Evolutionary conservation across 1,140 invertebrate genomes (phyloP).

Genomic region (Penaeus japonicus): DNA sequence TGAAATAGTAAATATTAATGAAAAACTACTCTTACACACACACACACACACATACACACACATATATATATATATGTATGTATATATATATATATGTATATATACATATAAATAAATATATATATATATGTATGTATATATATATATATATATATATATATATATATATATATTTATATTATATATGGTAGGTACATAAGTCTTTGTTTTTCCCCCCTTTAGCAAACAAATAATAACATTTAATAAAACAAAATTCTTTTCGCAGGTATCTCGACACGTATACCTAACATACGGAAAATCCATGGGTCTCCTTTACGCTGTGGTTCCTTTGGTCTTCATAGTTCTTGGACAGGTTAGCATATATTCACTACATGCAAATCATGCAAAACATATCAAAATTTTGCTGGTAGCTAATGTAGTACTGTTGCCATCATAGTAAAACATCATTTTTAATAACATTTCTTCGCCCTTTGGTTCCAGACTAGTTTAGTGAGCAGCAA

Average conservation of each 20-base stretch:
- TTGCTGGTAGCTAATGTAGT: background rate
- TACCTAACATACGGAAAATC: conserved; percentile 9
- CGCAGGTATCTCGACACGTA: conserved; percentile 1
- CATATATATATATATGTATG: too few relatives aligned
- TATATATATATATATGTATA: too few relatives aligned
- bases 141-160: too few relatives aligned
- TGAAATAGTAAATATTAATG: too few relatives aligned
- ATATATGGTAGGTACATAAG: too few relatives aligned
- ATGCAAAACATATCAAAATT: too few relatives aligned
- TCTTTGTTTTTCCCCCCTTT: conserved; percentile 49
- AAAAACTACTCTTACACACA: too few relatives aligned
- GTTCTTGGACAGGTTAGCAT: conserved; percentile 11
- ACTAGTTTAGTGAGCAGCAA: background rate
- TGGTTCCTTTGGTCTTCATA: background rate
- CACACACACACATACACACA: too few relatives aligned
- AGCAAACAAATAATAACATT: too few relatives aligned
- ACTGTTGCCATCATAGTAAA: background rate
- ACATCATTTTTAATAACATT: background rate
- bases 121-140: too few relatives aligned
- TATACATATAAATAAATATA: too few relatives aligned
- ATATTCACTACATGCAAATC: background rate
- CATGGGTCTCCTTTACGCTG: background rate
- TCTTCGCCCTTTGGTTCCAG: background rate
- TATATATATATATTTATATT: too few relatives aligned
- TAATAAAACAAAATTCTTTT: background rate